A percentile compares a stretch with the other conserved stretches of the same genome.
Evolutionary conservation across 2,888 invertebrate genomes (phyloP).

Genomic region (Philonicus albiceps): DNA sequence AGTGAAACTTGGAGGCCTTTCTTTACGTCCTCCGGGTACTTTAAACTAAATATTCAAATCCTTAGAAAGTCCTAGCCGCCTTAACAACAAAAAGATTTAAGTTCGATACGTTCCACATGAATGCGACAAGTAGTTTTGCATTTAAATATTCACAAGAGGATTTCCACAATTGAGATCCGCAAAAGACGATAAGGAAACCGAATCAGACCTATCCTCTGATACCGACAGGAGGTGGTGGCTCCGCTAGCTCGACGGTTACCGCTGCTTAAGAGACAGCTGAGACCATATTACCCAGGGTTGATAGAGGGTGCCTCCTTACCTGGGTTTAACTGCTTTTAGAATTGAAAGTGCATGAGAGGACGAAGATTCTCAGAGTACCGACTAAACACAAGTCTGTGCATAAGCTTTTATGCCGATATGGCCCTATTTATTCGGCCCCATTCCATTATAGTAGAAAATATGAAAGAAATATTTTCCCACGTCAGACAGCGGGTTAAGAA

Average conservation of each 20-base stretch:
- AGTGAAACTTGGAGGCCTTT: neutral
- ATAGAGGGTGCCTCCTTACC: slow-evolving; percentile 32
- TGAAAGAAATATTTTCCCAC: slow-evolving; percentile 38
- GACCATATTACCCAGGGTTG: slow-evolving; percentile 15
- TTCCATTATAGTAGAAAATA: slow-evolving; percentile 13
- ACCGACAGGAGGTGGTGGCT: neutral
- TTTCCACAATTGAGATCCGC: slow-evolving; percentile 42
- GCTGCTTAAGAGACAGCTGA: slow-evolving; percentile 22
- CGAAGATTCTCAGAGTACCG: neutral
- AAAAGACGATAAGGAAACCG: slow-evolving; percentile 39
- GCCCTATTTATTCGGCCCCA: neutral
- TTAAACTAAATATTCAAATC: slow-evolving; percentile 34
- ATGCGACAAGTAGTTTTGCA: slow-evolving; percentile 40
- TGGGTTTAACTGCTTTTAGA: slow-evolving; percentile 47
- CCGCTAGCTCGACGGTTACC: neutral
- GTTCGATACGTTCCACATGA: slow-evolving; percentile 29
- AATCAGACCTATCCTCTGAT: slow-evolving; percentile 24
- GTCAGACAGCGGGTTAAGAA: slow-evolving; percentile 42
- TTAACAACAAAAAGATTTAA: slow-evolving; percentile 32
- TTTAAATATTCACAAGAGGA: slow-evolving; percentile 44
- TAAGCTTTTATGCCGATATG: slow-evolving; percentile 42
- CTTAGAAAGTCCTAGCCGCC: neutral
- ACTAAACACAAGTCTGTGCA: slow-evolving; percentile 27
- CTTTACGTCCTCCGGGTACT: slow-evolving; percentile 4
- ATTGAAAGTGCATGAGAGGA: slow-evolving; percentile 48